Conservation (phyloP, 2,888 invertebrate genomes). For the Epiblema foenella region DNA sequence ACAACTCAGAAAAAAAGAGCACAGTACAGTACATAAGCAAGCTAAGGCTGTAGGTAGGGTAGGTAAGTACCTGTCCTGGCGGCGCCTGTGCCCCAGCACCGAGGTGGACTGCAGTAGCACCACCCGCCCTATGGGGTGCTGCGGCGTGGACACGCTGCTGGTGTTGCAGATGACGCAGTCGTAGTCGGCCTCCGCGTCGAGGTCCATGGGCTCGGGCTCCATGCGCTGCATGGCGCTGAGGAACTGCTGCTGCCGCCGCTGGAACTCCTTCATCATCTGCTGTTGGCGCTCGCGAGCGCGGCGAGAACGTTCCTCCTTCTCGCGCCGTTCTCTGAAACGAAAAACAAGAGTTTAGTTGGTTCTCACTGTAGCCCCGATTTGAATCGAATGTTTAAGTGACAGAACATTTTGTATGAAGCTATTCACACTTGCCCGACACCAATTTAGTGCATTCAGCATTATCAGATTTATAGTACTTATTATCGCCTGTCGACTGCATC, state of each 20-base stretch:
- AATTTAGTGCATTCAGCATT: too few species aligned
- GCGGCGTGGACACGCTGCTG: conserved; percentile 92
- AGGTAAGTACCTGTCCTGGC: conserved; percentile 44
- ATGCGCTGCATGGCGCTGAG: conserved; percentile 83
- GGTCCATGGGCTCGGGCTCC: conserved; percentile 84
- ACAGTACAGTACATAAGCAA: too few species aligned
- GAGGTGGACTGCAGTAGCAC: conserved; percentile 94
- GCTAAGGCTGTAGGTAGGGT: too few species aligned
- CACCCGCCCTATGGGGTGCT: conserved; percentile 92
- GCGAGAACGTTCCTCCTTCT: conserved; percentile 92
- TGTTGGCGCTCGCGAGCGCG: conserved; percentile 95
- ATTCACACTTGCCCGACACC: too few species aligned
- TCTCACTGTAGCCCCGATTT: too few species aligned
- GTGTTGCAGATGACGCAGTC: conserved; percentile 98
- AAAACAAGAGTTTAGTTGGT: too few species aligned
- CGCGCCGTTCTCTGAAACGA: conserved; percentile 85
- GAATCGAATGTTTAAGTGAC: too few species aligned
- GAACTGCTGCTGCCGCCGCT: conserved; percentile 93
- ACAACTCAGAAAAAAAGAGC: too few species aligned
- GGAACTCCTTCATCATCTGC: conserved; percentile 96
- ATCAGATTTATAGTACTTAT: too few species aligned
- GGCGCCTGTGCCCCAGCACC: conserved; percentile 90
- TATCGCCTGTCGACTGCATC: too few species aligned
- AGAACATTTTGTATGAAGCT: too few species aligned
- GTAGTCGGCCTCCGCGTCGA: conserved; percentile 88